phyloP scores from a whole-genome alignment of 1,140 invertebrate genomes.

The Drosophila lacertosa region DNA sequence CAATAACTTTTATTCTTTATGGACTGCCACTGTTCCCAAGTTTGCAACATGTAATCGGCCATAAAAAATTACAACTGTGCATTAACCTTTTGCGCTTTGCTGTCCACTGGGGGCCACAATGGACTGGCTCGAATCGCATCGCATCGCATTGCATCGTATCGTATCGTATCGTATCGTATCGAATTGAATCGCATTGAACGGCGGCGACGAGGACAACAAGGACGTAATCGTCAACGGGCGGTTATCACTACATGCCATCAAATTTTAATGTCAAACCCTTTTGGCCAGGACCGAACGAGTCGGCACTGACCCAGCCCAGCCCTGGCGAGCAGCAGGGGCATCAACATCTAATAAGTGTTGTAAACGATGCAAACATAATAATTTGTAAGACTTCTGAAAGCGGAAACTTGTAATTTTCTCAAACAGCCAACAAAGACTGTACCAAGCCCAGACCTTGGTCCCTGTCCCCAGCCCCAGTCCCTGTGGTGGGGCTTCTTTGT shows the following conservation, averaged over 20 bases:
- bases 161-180: slow-evolving; percentile 43
- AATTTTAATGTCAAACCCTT: slow-evolving; percentile 81
- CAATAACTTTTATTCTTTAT: slow-evolving; percentile 80
- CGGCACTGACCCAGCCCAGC: slow-evolving; percentile 3
- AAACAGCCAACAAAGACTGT: slow-evolving; percentile 54
- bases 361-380: slow-evolving; percentile 82
- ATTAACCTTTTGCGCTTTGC: slow-evolving; percentile 69
- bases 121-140: not conserved
- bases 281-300: slow-evolving; percentile 35
- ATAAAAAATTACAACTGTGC: slow-evolving; percentile 81
- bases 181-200: slow-evolving; percentile 55
- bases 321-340: slow-evolving; percentile 19
- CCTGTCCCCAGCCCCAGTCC: not conserved
- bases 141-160: slow-evolving; percentile 22
- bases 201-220: slow-evolving; percentile 36
- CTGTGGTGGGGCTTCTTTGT: slow-evolving; percentile 19
- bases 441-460: not conserved
- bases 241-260: slow-evolving; percentile 82
- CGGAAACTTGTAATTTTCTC: slow-evolving; percentile 80
- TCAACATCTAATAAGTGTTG: slow-evolving; percentile 79
- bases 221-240: slow-evolving; percentile 66
- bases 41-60: slow-evolving; percentile 76
- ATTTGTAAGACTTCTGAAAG: slow-evolving; percentile 82
- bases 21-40: slow-evolving; percentile 57
- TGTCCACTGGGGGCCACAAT: slow-evolving; percentile 34